Base-by-base conservation (phyloP, 2,888 invertebrate species). In the Drosophila emarginata region DNA sequence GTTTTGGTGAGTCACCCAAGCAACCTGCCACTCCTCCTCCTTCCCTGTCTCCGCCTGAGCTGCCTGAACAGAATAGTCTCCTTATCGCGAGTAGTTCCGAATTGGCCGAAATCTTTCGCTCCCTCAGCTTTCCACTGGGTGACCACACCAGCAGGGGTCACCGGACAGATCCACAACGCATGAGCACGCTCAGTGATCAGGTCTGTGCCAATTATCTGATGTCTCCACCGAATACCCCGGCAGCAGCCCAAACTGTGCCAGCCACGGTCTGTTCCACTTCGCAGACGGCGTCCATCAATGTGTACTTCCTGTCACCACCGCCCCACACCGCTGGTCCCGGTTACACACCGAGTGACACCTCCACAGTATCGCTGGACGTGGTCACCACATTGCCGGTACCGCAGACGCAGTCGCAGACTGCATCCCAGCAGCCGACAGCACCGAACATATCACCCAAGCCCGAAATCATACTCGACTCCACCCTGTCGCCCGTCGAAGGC, bases 391-490 rank as follows among this genome's bases (percentile, higher is more conserved):
- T 91, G 65, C 85, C 91, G 52, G 75, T 86, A 51, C 87, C 84
- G 32, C 83, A 87, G 65, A 83, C 91, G 39, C 75, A 85, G 51
- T 84, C 86, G 36, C 83, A 87, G 54, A 59, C 78, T 9, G 26
- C 56, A 32, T 58, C 62, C n/a, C 78, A 54, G 52, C 69, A 57
- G 23, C 68, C 70, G 3, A 21, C 45, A 45, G 11, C 45, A 21
- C 67, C 74, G 4, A 87, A 89, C 76, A 87, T 88, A 72, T 90
- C 91, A 54, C 81, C 91, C 53, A 92, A 92, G 73, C 92, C 91
- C 59, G 92, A 92, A 89, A 92, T 92, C 67, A 92, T 91, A 65
- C 85, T 91, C 67, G 91, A 91, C 69, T 91, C 91, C 9, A 92
- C 92, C 9, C 84, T 91, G 39, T 91, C 92, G 26, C 91, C 91